Evolutionary conservation across 2,113 vertebrate species (phyloP).

Genomic region (Atherinomorus stipes): DNA sequence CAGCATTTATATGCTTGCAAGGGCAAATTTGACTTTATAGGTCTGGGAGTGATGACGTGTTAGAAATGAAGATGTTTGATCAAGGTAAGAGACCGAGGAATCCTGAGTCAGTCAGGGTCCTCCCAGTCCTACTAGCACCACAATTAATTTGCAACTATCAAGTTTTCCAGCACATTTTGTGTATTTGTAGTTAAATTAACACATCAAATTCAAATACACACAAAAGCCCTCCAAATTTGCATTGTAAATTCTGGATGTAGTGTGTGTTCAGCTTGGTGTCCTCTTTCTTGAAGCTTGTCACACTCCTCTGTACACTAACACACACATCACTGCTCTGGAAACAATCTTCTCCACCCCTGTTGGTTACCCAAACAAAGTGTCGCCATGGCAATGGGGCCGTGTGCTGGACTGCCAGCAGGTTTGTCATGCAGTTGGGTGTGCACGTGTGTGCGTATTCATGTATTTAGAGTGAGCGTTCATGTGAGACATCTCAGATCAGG

Average conservation of each 20-base stretch:
- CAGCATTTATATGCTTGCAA: constrained; percentile 4
- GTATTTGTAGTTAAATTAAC: constrained; percentile 2
- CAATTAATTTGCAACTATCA: not conserved
- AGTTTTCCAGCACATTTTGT: not conserved
- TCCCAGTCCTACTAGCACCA: not conserved
- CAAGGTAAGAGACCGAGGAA: not conserved
- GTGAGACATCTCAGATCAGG: not conserved
- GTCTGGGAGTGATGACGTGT: not conserved
- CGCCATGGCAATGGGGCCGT: constrained; percentile 48
- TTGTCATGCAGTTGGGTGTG: constrained; percentile 38
- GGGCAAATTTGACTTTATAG: constrained; percentile 1
- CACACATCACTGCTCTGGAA: constrained; percentile 63
- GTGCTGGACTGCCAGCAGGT: constrained; percentile 34
- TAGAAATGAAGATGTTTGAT: not conserved
- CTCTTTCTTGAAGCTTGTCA: constrained; percentile 1
- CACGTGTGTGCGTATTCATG: not conserved
- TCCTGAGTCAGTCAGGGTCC: not conserved
- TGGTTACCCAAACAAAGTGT: constrained; percentile 70
- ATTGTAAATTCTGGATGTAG: constrained; percentile 26
- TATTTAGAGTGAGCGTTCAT: constrained; percentile 10
- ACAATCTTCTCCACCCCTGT: constrained; percentile 73
- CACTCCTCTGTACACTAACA: constrained; percentile 7
- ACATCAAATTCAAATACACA: constrained; percentile 11
- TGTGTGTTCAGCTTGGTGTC: constrained; percentile 15
- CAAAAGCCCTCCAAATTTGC: constrained; percentile 5